Evolutionary conservation across 2,113 vertebrate species (phyloP).

Genomic region (Phoxinus phoxinus): DNA sequence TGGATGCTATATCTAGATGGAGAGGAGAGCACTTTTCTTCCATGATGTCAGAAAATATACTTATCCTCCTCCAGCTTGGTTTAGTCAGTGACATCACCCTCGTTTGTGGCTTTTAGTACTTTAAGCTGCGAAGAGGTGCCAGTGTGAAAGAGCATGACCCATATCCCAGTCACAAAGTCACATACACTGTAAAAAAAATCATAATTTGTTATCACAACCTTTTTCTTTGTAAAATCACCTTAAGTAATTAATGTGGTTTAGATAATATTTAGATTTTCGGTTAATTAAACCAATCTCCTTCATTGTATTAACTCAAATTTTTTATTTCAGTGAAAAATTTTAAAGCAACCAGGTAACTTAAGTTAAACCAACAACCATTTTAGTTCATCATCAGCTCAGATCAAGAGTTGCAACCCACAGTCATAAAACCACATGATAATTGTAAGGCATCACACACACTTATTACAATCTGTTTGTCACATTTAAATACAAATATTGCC

Average conservation of each 20-base stretch:
- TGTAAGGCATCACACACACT: background rate
- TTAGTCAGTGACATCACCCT: constrained; percentile 5
- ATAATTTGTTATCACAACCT: too few relatives aligned
- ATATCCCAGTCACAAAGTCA: background rate
- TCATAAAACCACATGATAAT: too few relatives aligned
- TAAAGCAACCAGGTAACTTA: too few relatives aligned
- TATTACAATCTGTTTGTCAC: background rate
- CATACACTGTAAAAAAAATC: too few relatives aligned
- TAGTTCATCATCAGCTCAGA: background rate
- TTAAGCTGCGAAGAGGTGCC: background rate
- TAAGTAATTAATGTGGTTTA: too few relatives aligned
- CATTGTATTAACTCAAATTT: too few relatives aligned
- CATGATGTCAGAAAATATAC: constrained; percentile 25
- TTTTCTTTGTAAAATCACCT: too few relatives aligned
- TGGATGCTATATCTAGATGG: background rate
- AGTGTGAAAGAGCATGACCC: background rate
- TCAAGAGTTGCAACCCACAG: background rate
- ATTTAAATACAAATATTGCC: too few relatives aligned
- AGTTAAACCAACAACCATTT: background rate
- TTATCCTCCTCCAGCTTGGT: background rate
- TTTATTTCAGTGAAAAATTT: too few relatives aligned
- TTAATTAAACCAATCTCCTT: too few relatives aligned
- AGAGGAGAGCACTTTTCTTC: background rate
- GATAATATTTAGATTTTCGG: too few relatives aligned
- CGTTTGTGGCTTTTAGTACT: background rate